A percentile compares a stretch with the other conserved stretches of the same genome.
Conservation (phyloP, 2,888 invertebrate species). For the Lasioglossum malachurum region DNA sequence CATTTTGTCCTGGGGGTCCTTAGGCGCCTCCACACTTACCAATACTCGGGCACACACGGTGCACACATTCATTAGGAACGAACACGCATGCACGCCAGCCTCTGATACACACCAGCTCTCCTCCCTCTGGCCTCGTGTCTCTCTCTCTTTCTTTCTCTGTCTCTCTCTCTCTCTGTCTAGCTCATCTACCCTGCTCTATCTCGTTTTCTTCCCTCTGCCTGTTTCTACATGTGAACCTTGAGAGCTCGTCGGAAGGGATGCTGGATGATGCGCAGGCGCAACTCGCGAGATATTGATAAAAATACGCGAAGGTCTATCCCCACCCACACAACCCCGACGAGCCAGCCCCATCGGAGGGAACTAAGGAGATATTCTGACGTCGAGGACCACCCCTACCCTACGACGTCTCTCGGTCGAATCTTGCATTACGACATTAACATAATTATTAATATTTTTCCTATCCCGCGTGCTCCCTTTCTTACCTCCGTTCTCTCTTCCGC, state of each 20-base stretch:
- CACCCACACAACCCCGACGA: conserved; percentile 73
- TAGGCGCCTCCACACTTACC: conserved; percentile 70
- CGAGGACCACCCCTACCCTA: conserved; percentile 76
- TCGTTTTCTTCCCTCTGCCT: conserved; percentile 48
- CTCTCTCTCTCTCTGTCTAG: neutral
- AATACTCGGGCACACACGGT: conserved; percentile 67
- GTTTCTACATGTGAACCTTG: conserved; percentile 69
- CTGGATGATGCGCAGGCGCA: conserved; percentile 80
- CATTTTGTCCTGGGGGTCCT: conserved; percentile 83
- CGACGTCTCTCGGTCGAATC: conserved; percentile 62
- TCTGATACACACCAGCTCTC: conserved; percentile 57
- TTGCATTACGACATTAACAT: conserved; percentile 82
- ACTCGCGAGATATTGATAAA: conserved; percentile 83
- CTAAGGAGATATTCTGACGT: conserved; percentile 83
- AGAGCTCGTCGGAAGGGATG: conserved; percentile 78
- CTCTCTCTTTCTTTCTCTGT: conserved; percentile 16
- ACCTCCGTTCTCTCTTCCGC: neutral
- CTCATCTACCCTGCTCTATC: conserved; percentile 15
- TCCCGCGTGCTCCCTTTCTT: conserved; percentile 15
- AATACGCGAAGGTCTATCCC: conserved; percentile 83
- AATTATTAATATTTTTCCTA: conserved; percentile 80
- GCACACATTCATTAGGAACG: conserved; percentile 72
- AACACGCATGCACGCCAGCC: conserved; percentile 63
- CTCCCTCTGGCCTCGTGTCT: conserved; percentile 24
- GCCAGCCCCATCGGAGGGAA: conserved; percentile 77